Base-by-base conservation (phyloP, 2,888 invertebrate species). In the Ephialtes manifestator region DNA sequence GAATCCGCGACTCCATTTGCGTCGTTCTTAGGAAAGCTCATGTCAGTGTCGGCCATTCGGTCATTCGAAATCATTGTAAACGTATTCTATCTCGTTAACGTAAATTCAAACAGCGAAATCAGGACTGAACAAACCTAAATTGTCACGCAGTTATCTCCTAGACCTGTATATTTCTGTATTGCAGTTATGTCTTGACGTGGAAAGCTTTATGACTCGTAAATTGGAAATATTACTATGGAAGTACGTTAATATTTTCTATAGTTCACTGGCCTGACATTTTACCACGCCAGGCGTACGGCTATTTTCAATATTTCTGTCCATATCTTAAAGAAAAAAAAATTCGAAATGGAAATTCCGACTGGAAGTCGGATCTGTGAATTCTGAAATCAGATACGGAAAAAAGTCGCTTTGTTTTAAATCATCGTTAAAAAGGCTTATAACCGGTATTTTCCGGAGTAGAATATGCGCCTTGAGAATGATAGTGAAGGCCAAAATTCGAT, bases 1-100 rank as follows among this genome's bases (percentile, higher is more conserved):
- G 58, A 71, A 15, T 51, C 58, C 31, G 53, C 35, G 20, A 46
- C 53, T n/a, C 48, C 60, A 70, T 70, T 68, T 77, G 77, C 28
- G 28, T 31, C n/a, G 20, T 35, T 39, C 55, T 65, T 48, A 35
- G 18, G 7, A 46, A 63, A 39, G 15, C 24, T 51, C 13, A 18
- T 24, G 46, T 15, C 20, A 65, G 11, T 39, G 11, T 71, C n/a
- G 58, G 15, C 5, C 18, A 31, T 39, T 2, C 24, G 68, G 28
- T 28, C 78, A 20, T 39, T 60, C 68, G 68, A 55, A 68, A 51
- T 65, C 20, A 75, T 51, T n/a, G 48, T 13, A 63, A 74, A 28
- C 24, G 46, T 13, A 46, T 67, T 67, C 24, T 46, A 46, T 24
- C 67, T 24, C 46, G 67, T 67, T 67, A 67, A 46, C 43, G 46